Conservation (phyloP, 1,140 invertebrate genomes). For the Schlechtendalia chinensis region DNA sequence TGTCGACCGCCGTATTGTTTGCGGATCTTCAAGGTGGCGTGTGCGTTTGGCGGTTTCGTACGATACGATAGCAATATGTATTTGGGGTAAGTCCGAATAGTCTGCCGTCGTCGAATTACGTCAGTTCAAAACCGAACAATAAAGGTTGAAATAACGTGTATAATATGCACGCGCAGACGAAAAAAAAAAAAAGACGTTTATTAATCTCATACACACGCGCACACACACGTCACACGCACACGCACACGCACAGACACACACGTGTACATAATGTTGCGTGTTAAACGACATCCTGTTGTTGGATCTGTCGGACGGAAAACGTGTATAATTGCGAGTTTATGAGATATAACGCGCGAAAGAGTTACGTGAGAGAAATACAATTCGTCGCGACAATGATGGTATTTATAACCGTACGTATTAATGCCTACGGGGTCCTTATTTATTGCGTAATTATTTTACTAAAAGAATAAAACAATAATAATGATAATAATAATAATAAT, state of each 20-base stretch:
- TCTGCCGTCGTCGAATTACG: background rate
- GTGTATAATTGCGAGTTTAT: background rate
- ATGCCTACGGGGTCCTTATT: background rate
- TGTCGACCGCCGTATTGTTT: background rate
- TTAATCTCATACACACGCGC: background rate
- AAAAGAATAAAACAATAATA: too few relatives aligned
- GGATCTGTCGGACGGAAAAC: background rate
- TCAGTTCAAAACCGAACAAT: conserved; percentile 1
- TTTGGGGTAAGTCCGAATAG: conserved; percentile 8
- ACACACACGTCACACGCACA: too few relatives aligned
- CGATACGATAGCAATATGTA: background rate
- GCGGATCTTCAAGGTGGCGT: background rate
- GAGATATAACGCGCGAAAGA: background rate
- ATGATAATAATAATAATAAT: too few relatives aligned
- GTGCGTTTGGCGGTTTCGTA: background rate
- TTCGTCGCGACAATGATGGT: background rate
- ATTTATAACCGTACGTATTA: background rate
- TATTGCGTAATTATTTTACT: background rate
- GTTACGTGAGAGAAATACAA: conserved; percentile 15
- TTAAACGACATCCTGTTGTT: background rate
- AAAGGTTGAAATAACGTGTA: background rate
- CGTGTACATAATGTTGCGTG: too few relatives aligned
- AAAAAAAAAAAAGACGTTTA: background rate
- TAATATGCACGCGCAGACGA: background rate
- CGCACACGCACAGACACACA: too few relatives aligned